Evolutionary conservation across 2,888 invertebrate genomes (phyloP), one percentile per base, ranked within the genome.

Genomic region (Drosophila kokeensis): DNA sequence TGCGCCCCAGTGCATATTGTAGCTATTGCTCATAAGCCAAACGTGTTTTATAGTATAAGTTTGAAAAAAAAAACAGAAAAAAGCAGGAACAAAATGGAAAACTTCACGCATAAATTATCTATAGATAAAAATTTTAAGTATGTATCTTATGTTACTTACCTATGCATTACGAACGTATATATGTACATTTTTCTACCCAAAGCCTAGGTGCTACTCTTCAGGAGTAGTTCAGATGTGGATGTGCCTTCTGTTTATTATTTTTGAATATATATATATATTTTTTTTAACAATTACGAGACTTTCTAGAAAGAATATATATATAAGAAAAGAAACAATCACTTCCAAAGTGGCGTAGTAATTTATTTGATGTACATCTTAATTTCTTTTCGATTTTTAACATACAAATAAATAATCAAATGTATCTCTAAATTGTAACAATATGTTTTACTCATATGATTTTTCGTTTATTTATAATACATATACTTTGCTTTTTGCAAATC

Each of bases 11-110:
- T 66, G 73, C 63, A 79, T 72, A 73, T 65, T 84, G 74, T 85
- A 85, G 85, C 89, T 84, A 81, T 83, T 83, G 75, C 75, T 79
- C 70, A 80, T 79, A 78, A 74, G 76, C 70, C 79, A 71, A 77
- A 76, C 72, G 82, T 79, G 81, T 83, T 84, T 80, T 77, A 67
- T 80, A 80, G 81, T 74, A 66, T 74, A 77, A 76, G 71, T 81
- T 77, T 21, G 67, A 67, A 49, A 5, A 15, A 45, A 21, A 45
- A 54, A 52, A 54, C 52, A 38, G 1, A 45, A 59, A 66, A 48
- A 48, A 53, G 53, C 27, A 61, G 49, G 30, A 40, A 45, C 27
- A 38, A 38, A 59, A 63, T 4, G 32, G 45, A 48, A 60, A 75
- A 61, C 53, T 52, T 76, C 50, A 72, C 68, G 73, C 77, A 79